Evolutionary conservation across 2,797 vertebrate species (phyloP).

Genomic region (Sebastes hopkinsi): DNA sequence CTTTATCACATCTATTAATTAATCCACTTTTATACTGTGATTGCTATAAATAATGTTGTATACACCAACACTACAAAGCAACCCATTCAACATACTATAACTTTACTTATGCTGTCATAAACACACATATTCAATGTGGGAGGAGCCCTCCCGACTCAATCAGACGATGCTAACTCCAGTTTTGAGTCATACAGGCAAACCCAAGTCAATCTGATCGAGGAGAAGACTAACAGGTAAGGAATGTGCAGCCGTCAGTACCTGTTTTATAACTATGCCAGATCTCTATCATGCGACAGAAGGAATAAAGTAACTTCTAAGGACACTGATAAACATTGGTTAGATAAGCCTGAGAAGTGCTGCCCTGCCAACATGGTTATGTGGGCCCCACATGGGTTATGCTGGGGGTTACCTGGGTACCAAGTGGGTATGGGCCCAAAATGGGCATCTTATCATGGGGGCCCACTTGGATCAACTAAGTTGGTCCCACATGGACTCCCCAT

Average conservation of each 20-base stretch:
- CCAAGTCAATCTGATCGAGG: not conserved
- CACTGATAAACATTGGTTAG: not conserved
- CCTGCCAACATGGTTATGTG: too few relatives aligned
- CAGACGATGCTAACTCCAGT: rapidly evolving
- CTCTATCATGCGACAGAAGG: not conserved
- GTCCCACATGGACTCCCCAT: too few relatives aligned
- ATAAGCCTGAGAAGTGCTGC: not conserved
- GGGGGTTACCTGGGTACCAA: too few relatives aligned
- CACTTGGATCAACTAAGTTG: too few relatives aligned
- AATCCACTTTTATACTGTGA: not conserved
- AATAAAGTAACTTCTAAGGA: not conserved
- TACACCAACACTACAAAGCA: not conserved
- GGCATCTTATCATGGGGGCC: too few relatives aligned
- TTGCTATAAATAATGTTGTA: too few relatives aligned
- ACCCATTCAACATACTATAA: not conserved
- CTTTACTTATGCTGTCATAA: not conserved
- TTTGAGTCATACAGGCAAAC: not conserved
- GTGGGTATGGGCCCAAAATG: too few relatives aligned
- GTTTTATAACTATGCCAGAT: not conserved
- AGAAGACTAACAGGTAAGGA: too few relatives aligned
- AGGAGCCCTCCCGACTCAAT: not conserved
- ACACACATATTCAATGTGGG: not conserved
- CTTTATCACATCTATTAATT: not conserved
- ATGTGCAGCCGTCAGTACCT: not conserved
- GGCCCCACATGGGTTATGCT: too few relatives aligned